Conservation (phyloP, 2,888 invertebrate species). For the Drosophila setosimentum region DNA sequence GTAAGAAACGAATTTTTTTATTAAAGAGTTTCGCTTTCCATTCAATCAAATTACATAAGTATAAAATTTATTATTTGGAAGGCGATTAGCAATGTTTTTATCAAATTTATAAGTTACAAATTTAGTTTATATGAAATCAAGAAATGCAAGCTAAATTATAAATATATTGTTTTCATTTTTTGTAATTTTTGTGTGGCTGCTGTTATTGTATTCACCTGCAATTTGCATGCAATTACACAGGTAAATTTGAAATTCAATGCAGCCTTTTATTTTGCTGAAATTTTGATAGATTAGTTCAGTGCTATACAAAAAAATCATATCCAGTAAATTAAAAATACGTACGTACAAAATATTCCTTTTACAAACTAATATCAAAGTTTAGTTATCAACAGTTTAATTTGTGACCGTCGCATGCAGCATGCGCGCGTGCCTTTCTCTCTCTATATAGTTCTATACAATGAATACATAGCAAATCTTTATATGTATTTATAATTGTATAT, state of each 20-base stretch:
- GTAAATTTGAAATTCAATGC: slow-evolving; percentile 12
- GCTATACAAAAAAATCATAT: slow-evolving; percentile 54
- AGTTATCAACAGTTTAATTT: slow-evolving; percentile 84
- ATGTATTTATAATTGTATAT: slow-evolving; percentile 29
- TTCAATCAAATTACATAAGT: slow-evolving; percentile 18
- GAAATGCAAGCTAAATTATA: slow-evolving; percentile 25
- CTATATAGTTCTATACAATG: slow-evolving; percentile 44
- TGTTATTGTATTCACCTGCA: slow-evolving; percentile 7
- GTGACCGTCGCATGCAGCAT: slow-evolving; percentile 71
- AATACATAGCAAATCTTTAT: slow-evolving; percentile 41
- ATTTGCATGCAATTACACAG: slow-evolving; percentile 18
- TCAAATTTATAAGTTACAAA: slow-evolving; percentile 17
- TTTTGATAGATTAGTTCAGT: slow-evolving; percentile 41
- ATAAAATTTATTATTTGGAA: slow-evolving; percentile 1
- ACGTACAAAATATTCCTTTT: slow-evolving; percentile 75
- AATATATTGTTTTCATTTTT: background rate
- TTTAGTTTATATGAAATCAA: background rate
- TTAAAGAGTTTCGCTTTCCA: slow-evolving; percentile 41
- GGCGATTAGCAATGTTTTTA: background rate
- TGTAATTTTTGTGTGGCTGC: slow-evolving; percentile 6
- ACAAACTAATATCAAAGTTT: slow-evolving; percentile 84
- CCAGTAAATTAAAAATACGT: slow-evolving; percentile 71
- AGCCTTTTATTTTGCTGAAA: slow-evolving; percentile 25
- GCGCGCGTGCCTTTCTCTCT: slow-evolving; percentile 69
- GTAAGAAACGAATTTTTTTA: slow-evolving; percentile 32